Percentiles rank a stretch among this genome's conserved stretches.
Evolutionary conservation across 1,140 invertebrate genomes (phyloP).

Genomic region (Zaprionus nigranus): DNA sequence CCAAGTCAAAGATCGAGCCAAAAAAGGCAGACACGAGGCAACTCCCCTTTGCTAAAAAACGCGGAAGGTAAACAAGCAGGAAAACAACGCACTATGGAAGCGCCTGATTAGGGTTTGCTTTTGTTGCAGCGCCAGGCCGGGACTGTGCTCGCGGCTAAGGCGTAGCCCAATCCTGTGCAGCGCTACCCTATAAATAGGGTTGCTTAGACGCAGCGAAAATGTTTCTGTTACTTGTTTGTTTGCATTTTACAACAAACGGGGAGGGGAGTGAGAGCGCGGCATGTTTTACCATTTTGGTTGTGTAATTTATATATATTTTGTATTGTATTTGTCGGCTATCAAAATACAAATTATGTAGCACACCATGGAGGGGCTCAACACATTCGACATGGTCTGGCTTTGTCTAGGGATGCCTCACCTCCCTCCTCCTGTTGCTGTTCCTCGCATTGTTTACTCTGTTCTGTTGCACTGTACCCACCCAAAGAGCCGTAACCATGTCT

Average conservation of each 20-base stretch:
- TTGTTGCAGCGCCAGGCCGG: constrained; percentile 5
- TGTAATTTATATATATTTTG: constrained; percentile 75
- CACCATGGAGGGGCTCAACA: constrained; percentile 28
- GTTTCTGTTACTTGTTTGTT: constrained; percentile 64
- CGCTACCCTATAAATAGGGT: constrained; percentile 24
- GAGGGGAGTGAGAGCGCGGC: neutral
- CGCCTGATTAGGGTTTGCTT: constrained; percentile 55
- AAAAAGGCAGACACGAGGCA: neutral
- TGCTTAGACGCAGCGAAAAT: constrained; percentile 60
- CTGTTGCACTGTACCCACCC: constrained; percentile 60
- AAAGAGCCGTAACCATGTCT: constrained; percentile 70
- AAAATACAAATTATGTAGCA: constrained; percentile 76
- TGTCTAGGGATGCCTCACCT: constrained; percentile 11
- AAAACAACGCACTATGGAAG: constrained; percentile 46
- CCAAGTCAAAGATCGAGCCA: constrained; percentile 18
- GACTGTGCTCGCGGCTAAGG: constrained; percentile 44
- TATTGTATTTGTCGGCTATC: constrained; percentile 79
- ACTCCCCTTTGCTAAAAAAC: constrained; percentile 21
- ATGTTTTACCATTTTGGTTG: constrained; percentile 74
- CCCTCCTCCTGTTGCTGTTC: constrained; percentile 36
- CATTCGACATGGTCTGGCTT: constrained; percentile 63
- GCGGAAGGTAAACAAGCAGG: constrained; percentile 20
- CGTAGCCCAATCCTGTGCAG: constrained; percentile 30
- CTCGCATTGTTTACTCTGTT: constrained; percentile 31
- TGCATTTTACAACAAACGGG: constrained; percentile 58